Evolutionary conservation across 2,113 vertebrate genomes (phyloP).

Genomic region (Mastomys natalensis): DNA sequence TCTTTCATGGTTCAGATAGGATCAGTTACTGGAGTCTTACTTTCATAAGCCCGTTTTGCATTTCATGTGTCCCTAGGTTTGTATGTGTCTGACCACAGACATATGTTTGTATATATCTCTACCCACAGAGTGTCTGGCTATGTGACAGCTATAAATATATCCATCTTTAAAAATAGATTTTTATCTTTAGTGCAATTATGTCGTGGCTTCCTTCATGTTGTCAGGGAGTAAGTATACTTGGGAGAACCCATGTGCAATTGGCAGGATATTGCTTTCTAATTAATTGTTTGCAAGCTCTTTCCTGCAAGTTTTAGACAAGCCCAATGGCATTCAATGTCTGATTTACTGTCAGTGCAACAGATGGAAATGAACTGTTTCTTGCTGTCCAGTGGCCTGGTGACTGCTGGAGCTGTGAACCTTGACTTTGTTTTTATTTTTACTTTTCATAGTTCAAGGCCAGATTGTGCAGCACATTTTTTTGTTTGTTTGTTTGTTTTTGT

Average conservation of each 20-base stretch:
- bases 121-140: conserved; percentile 59
- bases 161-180: conserved; percentile 68
- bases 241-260: neutral
- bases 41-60: conserved; percentile 4
- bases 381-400: neutral
- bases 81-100: conserved; percentile 44
- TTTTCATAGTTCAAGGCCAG: neutral
- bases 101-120: conserved; percentile 26
- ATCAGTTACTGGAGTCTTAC: neutral
- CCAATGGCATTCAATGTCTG: neutral
- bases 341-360: conserved; percentile 23
- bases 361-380: conserved; percentile 10
- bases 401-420: neutral
- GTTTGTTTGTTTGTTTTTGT: neutral
- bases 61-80: neutral
- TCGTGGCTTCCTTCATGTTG: conserved; percentile 51
- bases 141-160: conserved; percentile 65
- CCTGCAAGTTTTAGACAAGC: neutral
- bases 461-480: neutral
- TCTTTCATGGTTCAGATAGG: neutral
- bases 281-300: neutral
- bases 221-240: neutral
- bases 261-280: conserved; percentile 19
- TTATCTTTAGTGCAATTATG: conserved; percentile 62
- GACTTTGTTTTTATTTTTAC: neutral